Percentiles rank a stretch among this genome's conserved stretches.
These are phyloP conservation scores for Phaethon lepturus DNA, from an alignment of 2,113 vertebrate genomes.

Conservation along the genomic window DNA sequence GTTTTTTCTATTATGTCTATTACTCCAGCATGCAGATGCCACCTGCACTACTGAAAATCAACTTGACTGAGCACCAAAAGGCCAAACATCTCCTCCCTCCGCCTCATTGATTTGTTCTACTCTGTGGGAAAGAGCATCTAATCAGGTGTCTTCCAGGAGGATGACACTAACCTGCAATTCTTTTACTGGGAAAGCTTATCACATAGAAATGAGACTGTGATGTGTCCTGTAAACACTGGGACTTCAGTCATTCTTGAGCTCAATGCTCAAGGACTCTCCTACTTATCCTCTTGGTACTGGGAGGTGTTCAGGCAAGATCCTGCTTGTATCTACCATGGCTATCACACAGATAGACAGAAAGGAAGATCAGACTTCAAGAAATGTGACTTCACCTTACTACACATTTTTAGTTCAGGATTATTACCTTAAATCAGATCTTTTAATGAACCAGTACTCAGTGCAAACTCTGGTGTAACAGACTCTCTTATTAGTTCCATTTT, in stretches of 20 bases:
- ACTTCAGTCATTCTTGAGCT: neutral
- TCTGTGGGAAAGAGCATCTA: neutral
- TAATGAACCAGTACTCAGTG: neutral
- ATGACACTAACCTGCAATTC: neutral
- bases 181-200: neutral
- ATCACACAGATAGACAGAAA: neutral
- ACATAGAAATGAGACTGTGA: neutral
- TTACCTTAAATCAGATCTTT: neutral
- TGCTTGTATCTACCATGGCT: neutral
- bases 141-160: neutral
- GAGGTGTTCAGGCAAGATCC: neutral
- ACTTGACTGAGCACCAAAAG: neutral
- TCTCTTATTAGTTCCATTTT: neutral
- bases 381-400: neutral
- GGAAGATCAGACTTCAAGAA: neutral
- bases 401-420: neutral
- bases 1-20: neutral
- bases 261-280: neutral
- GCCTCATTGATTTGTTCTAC: neutral
- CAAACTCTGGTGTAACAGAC: neutral
- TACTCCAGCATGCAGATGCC: neutral
- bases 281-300: neutral
- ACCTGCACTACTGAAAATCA: neutral
- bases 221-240: neutral
- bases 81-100: neutral